Base-by-base conservation (phyloP, 1,140 invertebrate species). In the Chrysomallon squamiferum region DNA sequence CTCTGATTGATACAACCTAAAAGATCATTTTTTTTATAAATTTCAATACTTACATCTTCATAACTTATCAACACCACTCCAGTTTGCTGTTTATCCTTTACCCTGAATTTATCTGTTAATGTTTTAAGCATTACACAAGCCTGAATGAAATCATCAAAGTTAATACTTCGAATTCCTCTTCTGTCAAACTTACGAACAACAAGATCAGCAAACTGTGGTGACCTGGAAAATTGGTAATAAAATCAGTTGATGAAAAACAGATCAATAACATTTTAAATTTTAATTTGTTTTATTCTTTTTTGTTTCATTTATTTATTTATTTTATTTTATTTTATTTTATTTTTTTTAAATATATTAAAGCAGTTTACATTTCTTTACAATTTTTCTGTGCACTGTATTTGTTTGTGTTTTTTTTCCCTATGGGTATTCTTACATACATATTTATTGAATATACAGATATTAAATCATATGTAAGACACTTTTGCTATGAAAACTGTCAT, bases 121-220 rank as follows among this genome's bases (percentile, higher is more conserved):
- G 78, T 73, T 66, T 84, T 84, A 11, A 86, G 73, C 82, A 85
- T 85, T 9, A 86, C 84, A 76, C 83, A 85, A n/a, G 80, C 77
- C 66, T 86, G 84, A 49, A 86, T 86, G 72, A 86, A 86, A 62
- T 84, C 83, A 73, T 86, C 85, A 77, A 86, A 86, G 35, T 86
- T 81, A 13, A 86, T 86, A 38, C 62, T 77, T 27, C 68, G 29
- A 13, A 62, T 35, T 47, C 77, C 78, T 33, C 73, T 65, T 35
- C 73, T 72, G 60, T 86, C 84, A 78, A 86, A 86, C 30, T 75
- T 68, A 50, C 78, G 59, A 15, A 86, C 69, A 2, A 84, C 78
- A 58, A 82, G 60, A 29, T 82, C 65, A 62, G 73, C 75, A 65
- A 86, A 86, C 58, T 84, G 77, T 9, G 76, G 77, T 18, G 85